Conservation (phyloP, 2,888 invertebrate species). For the Cheilosia vernalis region DNA sequence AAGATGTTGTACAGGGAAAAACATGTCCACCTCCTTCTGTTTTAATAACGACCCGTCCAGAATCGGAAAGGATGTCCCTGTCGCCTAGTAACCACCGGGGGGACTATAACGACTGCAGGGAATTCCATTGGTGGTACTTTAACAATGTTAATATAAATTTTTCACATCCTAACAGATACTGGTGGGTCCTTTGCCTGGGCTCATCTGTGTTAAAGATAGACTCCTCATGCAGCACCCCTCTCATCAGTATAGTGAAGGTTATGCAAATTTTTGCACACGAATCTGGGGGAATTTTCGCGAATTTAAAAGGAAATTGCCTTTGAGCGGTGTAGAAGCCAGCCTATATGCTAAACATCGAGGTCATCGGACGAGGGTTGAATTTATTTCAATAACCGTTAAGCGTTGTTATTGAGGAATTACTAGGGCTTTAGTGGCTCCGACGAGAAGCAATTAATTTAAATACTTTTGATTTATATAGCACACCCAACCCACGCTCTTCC, state of each 20-base stretch:
- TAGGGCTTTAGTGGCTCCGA: slow-evolving; percentile 15
- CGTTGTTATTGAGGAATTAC: slow-evolving; percentile 52
- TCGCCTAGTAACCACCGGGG: neutral
- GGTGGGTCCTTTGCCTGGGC: slow-evolving; percentile 16
- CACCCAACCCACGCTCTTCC: neutral
- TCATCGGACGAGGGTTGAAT: slow-evolving; percentile 32
- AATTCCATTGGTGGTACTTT: slow-evolving; percentile 42
- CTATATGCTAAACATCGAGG: slow-evolving; percentile 10
- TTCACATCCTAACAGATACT: slow-evolving; percentile 31
- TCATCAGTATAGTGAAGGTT: slow-evolving; percentile 31
- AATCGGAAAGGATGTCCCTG: neutral
- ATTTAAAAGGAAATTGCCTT: slow-evolving; percentile 44
- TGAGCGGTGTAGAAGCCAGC: neutral
- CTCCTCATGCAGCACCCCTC: slow-evolving; percentile 26
- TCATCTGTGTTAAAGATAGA: slow-evolving; percentile 48
- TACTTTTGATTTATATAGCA: slow-evolving; percentile 61
- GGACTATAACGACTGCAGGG: neutral
- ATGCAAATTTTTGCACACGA: slow-evolving; percentile 58
- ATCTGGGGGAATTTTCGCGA: neutral
- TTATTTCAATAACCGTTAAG: slow-evolving; percentile 54
- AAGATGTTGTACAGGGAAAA: slow-evolving; percentile 1
- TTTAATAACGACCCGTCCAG: slow-evolving; percentile 5
- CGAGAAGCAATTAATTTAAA: slow-evolving; percentile 63
- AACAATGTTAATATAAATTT: slow-evolving; percentile 67
- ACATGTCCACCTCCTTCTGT: neutral